These are phyloP conservation scores for Ichneumon xanthorius DNA, from an alignment of 2,888 invertebrate genomes.

Conservation along the genomic window DNA sequence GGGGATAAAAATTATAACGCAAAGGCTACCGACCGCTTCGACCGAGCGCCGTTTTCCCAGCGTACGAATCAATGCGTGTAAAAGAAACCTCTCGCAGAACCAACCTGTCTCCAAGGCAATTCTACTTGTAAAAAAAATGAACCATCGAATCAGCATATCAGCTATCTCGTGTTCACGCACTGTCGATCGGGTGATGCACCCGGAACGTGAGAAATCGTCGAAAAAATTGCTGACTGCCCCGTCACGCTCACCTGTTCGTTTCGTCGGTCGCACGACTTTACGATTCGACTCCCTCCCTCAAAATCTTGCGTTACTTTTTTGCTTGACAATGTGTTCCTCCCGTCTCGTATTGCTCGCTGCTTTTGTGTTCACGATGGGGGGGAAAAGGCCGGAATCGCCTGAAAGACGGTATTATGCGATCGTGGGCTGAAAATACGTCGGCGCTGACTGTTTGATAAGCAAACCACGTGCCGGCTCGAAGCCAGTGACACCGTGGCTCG, in stretches of 20 bases:
- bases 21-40: neutral
- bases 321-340: neutral
- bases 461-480: conserved; percentile 58
- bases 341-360: conserved; percentile 12
- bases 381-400: conserved; percentile 8
- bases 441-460: conserved; percentile 54
- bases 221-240: conserved; percentile 22
- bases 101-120: neutral
- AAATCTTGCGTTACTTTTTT: conserved; percentile 5
- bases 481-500: conserved; percentile 45
- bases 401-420: conserved; percentile 6
- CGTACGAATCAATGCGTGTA: neutral
- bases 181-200: neutral
- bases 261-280: conserved; percentile 1
- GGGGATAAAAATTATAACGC: neutral
- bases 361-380: neutral
- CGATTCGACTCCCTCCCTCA: neutral
- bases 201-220: conserved; percentile 4
- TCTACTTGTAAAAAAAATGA: neutral
- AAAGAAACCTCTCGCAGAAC: neutral
- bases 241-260: neutral
- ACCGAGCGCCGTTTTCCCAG: neutral
- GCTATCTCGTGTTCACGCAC: neutral
- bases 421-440: conserved; percentile 27
- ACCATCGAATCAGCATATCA: conserved; percentile 3